Conservation (phyloP, 2,797 vertebrate species). For the Oreochromis mossambicus region DNA sequence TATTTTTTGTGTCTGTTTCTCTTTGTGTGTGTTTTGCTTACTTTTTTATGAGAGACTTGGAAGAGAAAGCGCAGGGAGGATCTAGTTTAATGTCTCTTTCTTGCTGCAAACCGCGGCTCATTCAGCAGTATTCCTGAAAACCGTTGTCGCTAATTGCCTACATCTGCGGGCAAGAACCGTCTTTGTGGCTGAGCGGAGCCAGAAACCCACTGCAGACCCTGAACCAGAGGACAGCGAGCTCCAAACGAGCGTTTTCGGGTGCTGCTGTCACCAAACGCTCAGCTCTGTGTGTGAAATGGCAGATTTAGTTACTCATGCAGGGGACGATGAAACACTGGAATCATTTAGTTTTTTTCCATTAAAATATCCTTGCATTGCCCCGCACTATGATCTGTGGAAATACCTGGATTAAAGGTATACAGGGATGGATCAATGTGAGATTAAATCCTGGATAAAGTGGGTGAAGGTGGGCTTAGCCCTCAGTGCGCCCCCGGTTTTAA, state of each 20-base stretch:
- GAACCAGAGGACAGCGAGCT: neutral
- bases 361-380: neutral
- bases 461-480: constrained; percentile 3
- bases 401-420: neutral
- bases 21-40: neutral
- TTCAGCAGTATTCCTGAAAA: neutral
- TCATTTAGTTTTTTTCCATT: neutral
- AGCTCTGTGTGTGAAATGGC: neutral
- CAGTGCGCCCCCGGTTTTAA: neutral
- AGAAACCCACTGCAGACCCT: neutral
- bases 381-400: neutral
- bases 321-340: neutral
- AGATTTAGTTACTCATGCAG: neutral
- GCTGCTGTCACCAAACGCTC: neutral
- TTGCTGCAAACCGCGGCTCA: neutral
- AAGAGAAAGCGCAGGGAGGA: neutral
- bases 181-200: neutral
- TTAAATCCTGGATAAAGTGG: neutral
- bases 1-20: neutral
- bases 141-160: constrained; percentile 43
- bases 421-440: neutral
- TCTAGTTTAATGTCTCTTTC: neutral
- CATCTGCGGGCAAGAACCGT: constrained; percentile 49
- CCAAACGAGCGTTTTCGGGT: neutral
- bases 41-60: neutral